Evolutionary conservation across 2,888 invertebrate genomes (phyloP).

Genomic region (Entomobrya proxima): DNA sequence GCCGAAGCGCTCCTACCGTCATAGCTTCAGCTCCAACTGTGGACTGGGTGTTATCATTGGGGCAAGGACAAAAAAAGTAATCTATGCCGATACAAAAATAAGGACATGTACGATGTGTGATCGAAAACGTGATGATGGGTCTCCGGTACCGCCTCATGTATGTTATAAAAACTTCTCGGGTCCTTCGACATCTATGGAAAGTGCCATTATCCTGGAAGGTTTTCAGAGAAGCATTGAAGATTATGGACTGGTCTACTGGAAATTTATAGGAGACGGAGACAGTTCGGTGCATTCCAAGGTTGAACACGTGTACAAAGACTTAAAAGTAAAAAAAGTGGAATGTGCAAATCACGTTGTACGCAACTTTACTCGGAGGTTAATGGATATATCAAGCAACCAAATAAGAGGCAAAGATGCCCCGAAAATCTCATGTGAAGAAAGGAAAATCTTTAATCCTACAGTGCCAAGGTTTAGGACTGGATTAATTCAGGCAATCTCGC

Average conservation of each 20-base stretch:
- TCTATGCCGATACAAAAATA: conserved; percentile 61
- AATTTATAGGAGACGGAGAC: too few species aligned
- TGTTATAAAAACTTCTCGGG: not conserved
- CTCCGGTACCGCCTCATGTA: not conserved
- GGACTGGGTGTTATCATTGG: conserved; percentile 31
- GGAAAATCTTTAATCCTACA: not conserved
- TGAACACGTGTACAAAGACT: conserved; percentile 9
- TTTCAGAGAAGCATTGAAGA: conserved; percentile 60
- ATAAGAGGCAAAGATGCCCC: not conserved
- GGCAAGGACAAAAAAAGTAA: conserved; percentile 42
- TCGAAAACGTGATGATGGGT: not conserved
- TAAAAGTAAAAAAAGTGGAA: conserved; percentile 67
- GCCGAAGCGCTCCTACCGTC: conserved; percentile 24
- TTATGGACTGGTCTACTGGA: conserved; percentile 62
- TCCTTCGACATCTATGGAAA: not conserved
- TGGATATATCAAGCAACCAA: not conserved
- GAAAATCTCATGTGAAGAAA: not conserved
- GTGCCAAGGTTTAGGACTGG: not conserved
- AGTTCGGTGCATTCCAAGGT: conserved; percentile 66
- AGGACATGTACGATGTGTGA: conserved; percentile 54
- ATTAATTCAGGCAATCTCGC: not conserved
- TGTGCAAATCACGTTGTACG: conserved; percentile 63
- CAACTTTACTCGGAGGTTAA: not conserved
- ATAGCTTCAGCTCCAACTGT: conserved; percentile 7
- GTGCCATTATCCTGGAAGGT: conserved; percentile 61